Evolutionary conservation across 2,797 vertebrate genomes (phyloP).

Genomic region (Spinus olivaceus): DNA sequence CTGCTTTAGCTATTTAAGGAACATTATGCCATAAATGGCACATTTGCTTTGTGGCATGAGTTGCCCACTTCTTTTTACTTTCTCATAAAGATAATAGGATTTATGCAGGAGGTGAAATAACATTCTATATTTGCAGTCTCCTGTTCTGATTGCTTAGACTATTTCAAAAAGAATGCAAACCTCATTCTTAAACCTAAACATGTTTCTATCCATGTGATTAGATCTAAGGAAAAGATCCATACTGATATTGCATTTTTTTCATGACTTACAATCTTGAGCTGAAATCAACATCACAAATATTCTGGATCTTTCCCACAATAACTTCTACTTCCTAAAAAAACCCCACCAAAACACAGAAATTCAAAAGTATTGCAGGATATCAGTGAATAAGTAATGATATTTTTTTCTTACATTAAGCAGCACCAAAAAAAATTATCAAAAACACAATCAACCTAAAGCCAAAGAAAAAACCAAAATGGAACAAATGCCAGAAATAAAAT

Average conservation of each 20-base stretch:
- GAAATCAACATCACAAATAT: neutral
- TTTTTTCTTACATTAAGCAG: neutral
- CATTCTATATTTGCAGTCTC: neutral
- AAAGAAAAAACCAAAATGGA: neutral
- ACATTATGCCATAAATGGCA: neutral
- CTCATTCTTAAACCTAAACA: neutral
- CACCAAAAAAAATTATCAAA: neutral
- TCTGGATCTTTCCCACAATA: neutral
- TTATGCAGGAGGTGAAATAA: neutral
- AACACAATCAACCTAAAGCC: neutral
- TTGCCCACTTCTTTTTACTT: neutral
- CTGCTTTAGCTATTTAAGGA: neutral
- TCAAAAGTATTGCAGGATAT: neutral
- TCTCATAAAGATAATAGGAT: neutral
- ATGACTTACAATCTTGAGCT: neutral
- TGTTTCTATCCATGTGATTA: neutral
- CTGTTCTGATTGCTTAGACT: neutral
- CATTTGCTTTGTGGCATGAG: neutral
- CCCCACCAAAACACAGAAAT: rapidly evolving
- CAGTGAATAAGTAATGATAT: neutral
- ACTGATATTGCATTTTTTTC: neutral
- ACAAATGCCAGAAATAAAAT: neutral
- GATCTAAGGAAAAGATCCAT: neutral
- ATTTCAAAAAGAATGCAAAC: neutral
- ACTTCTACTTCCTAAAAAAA: neutral